Evolutionary conservation across 1,140 invertebrate species (phyloP).

Genomic region (Mylabris phalerata): DNA sequence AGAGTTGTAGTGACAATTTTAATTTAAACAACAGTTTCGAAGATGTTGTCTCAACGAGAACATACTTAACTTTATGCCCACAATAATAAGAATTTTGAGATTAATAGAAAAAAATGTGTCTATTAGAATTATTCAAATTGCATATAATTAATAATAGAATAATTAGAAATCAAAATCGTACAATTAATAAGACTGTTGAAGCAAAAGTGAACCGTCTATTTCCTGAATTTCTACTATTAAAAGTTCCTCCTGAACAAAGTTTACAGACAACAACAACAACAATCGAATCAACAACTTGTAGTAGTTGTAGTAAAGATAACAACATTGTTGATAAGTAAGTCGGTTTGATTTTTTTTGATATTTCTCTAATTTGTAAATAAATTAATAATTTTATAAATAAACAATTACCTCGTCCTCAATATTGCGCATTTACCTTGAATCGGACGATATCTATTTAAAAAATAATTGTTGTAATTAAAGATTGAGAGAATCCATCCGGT

Average conservation of each 20-base stretch:
- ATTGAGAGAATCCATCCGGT: slow-evolving; percentile 4
- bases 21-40: background rate
- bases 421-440: too few species aligned
- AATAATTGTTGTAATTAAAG: slow-evolving; percentile 10
- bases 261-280: slow-evolving; percentile 10
- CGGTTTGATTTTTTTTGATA: too few species aligned
- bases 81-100: background rate
- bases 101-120: slow-evolving; percentile 6
- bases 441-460: background rate
- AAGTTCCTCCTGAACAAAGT: slow-evolving; percentile 3
- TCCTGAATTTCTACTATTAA: slow-evolving; percentile 15
- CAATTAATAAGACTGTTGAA: background rate
- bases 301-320: too few species aligned
- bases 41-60: background rate
- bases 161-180: background rate
- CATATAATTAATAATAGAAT: slow-evolving; percentile 18
- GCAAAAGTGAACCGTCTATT: slow-evolving; percentile 1
- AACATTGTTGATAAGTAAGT: too few species aligned
- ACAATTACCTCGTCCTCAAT: too few species aligned
- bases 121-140: slow-evolving; percentile 16
- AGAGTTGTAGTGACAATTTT: background rate
- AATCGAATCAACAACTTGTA: too few species aligned
- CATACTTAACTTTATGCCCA: background rate
- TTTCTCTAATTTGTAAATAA: too few species aligned
- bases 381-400: too few species aligned